Conservation (phyloP, 2,113 vertebrate species). For the Triplophysa rosa region DNA sequence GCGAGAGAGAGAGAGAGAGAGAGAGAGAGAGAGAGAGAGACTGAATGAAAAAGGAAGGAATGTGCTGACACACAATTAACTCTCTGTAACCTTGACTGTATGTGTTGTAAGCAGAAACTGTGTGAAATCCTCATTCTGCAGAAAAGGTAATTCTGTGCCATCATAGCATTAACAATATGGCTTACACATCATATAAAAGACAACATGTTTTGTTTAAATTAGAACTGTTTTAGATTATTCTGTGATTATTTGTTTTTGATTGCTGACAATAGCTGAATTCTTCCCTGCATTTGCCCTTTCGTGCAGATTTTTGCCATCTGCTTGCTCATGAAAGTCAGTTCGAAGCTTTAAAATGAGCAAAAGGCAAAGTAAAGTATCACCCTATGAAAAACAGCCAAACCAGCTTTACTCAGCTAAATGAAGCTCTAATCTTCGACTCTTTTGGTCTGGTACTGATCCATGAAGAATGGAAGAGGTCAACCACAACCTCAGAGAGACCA, state of each 20-base stretch:
- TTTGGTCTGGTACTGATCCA: conserved; percentile 4
- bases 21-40: background rate
- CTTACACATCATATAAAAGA: background rate
- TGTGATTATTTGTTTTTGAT: too few species aligned
- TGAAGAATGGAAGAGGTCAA: background rate
- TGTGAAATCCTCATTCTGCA: conserved; percentile 25
- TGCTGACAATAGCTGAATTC: too few species aligned
- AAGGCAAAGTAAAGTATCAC: conserved; percentile 1
- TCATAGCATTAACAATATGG: background rate
- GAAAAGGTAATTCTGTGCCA: background rate
- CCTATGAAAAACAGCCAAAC: background rate
- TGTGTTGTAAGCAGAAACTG: background rate
- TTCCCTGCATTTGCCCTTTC: too few species aligned
- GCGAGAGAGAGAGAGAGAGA: too few species aligned
- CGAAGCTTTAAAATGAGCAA: too few species aligned
- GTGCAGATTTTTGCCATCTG: too few species aligned
- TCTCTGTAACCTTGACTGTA: background rate
- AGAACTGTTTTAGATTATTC: too few species aligned
- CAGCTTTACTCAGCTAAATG: background rate
- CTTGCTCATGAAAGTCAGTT: too few species aligned
- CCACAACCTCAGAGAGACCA: conserved; percentile 3
- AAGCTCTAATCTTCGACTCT: background rate
- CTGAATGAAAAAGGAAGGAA: conserved; percentile 11
- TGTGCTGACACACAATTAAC: conserved; percentile 37
- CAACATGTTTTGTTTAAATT: too few species aligned